Percentiles rank a stretch among this genome's conserved stretches.
phyloP scores from a whole-genome alignment of 2,888 invertebrate genomes.

The Dolomedes plantarius region DNA sequence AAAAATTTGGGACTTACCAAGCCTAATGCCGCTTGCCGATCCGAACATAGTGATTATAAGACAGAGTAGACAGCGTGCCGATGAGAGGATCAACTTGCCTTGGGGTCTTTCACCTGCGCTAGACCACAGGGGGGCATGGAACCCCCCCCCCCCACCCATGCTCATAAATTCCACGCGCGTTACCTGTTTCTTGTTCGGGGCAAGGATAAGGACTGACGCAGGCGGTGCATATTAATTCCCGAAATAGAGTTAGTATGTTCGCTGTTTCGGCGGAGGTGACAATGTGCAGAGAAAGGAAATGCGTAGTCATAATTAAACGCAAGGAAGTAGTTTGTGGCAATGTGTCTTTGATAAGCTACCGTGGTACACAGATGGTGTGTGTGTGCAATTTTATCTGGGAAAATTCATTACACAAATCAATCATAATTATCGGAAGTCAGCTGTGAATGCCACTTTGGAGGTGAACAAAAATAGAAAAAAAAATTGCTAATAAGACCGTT shows the following conservation, averaged over 20 bases:
- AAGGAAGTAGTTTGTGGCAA: not conserved
- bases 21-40: not conserved
- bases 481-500: no score
- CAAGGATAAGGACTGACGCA: not conserved
- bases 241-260: not conserved
- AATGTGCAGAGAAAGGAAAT: not conserved
- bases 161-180: slow-evolving; percentile 42
- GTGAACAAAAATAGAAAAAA: no score
- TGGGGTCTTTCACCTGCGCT: slow-evolving; percentile 62
- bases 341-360: not conserved
- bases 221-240: not conserved
- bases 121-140: slow-evolving; percentile 4
- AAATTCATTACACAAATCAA: not conserved
- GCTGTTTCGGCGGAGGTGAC: not conserved
- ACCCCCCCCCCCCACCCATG: slow-evolving; percentile 4
- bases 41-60: slow-evolving; percentile 29
- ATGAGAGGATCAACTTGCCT: slow-evolving; percentile 29
- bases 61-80: slow-evolving; percentile 61
- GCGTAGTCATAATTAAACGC: not conserved
- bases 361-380: slow-evolving; percentile 1
- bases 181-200: not conserved
- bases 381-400: not conserved
- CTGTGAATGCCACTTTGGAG: not conserved
- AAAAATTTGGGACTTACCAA: slow-evolving; percentile 23
- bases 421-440: not conserved